Base-by-base conservation (phyloP, 2,113 vertebrate species). In the Sula dactylatra region DNA sequence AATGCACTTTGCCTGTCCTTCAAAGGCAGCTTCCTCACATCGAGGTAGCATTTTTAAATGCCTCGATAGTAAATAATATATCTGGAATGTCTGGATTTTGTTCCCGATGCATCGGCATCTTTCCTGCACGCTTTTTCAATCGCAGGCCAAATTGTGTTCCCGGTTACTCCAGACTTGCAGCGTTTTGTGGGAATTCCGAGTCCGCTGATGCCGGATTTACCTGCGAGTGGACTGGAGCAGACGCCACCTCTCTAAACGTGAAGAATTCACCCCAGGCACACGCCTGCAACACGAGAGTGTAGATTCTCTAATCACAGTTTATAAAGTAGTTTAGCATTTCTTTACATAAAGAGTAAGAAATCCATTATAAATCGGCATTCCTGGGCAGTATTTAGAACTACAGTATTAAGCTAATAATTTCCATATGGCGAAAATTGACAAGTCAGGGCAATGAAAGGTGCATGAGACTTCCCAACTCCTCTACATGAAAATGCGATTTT, bases 381-480 rank as follows among this genome's bases (percentile, higher is more conserved):
- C 87, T 80, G 81, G 69, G 70, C 70, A 94, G 81, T 95, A 79
- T 94, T 97, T 95, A 93, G 86, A 88, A 86, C 80, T 87, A 92
- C 93, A 96, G 55, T 66, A 83, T 86, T 52, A 88, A 61, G 72
- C 76, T 97, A 97, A 97, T 96, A 94, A 95, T 97, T 97, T 97
- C 97, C 98, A 97, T 87, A 96, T 97, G 97, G 93, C 0, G 22
- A 97, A 97, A 97, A 97, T 92, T 88, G 97, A 96, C 97, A 95
- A 88, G 78, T 95, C 90, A 94, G 54, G 90, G 72, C 91, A 96
- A 38, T 78, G 61, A 96, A 95, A 72, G 42, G 86, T 91, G 82
- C 74, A n/a, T 74, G 80, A 80, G 82, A 62, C 74, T 91, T 87
- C 67, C 81, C 52, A 86, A 74, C 36, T 79, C 81, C n/a, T 92